These are phyloP conservation scores for Chamaetylas fuelleborni DNA, from an alignment of 2,113 vertebrate genomes.

Conservation along the genomic window DNA sequence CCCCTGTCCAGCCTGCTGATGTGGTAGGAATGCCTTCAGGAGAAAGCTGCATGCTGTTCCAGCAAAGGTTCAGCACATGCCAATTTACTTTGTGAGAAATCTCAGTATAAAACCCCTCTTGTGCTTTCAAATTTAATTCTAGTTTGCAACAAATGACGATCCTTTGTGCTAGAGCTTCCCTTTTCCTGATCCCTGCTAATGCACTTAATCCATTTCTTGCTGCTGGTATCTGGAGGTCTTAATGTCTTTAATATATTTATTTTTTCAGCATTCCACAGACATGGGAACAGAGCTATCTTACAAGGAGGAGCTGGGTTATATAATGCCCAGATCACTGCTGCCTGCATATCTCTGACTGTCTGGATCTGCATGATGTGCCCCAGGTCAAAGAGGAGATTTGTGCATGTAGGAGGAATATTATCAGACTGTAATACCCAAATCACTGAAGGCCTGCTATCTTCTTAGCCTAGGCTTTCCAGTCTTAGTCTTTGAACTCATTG, in stretches of 20 bases:
- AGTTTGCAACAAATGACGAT: background rate
- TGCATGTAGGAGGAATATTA: background rate
- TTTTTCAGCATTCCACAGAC: background rate
- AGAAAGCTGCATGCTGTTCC: background rate
- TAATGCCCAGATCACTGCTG: background rate
- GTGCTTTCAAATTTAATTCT: background rate
- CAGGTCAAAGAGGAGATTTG: background rate
- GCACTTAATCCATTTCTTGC: background rate
- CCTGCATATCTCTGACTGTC: background rate
- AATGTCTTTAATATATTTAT: background rate
- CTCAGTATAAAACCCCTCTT: background rate
- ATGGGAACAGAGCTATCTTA: background rate
- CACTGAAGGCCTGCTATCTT: background rate
- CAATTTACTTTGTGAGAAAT: background rate
- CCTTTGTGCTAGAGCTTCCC: background rate
- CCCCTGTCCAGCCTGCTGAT: background rate
- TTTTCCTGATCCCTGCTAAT: background rate
- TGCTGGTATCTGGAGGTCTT: background rate
- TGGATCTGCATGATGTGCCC: background rate
- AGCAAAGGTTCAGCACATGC: no score
- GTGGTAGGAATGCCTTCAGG: background rate
- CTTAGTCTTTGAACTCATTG: background rate
- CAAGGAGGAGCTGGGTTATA: background rate
- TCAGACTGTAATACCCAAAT: background rate
- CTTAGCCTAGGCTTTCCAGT: background rate